Percentiles rank a stretch among this genome's conserved stretches.
phyloP scores from a whole-genome alignment of 2,113 vertebrate genomes.

The Chiloscyllium plagiosum region DNA sequence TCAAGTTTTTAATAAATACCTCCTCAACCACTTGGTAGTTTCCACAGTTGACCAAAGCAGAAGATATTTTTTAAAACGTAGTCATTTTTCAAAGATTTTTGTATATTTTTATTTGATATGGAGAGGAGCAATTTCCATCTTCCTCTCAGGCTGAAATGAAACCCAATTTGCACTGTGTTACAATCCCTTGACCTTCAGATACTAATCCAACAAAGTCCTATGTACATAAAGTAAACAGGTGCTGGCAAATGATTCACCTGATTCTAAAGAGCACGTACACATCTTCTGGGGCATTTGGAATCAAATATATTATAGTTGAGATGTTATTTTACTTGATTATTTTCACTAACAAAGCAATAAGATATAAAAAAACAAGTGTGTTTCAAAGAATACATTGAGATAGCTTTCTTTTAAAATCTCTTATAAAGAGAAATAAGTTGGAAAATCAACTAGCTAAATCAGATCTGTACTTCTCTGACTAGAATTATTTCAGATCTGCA shows the following conservation, averaged over 20 bases:
- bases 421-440: neutral
- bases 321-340: conserved; percentile 5
- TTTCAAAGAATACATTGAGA: neutral
- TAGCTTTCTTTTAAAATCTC: neutral
- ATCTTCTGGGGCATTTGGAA: neutral
- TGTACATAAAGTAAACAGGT: neutral
- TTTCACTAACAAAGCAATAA: neutral
- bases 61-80: neutral
- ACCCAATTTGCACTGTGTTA: neutral
- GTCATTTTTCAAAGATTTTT: neutral
- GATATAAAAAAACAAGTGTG: neutral
- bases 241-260: neutral
- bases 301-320: neutral
- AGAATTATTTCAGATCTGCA: neutral
- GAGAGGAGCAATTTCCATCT: neutral
- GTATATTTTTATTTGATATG: neutral
- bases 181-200: neutral
- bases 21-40: neutral
- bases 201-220: neutral
- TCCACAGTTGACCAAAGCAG: neutral
- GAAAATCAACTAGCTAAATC: neutral
- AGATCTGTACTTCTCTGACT: neutral
- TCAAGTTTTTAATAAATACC: neutral
- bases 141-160: neutral
- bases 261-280: neutral